Evolutionary conservation across 2,113 vertebrate genomes (phyloP).

Genomic region (Crotalus helleri): DNA sequence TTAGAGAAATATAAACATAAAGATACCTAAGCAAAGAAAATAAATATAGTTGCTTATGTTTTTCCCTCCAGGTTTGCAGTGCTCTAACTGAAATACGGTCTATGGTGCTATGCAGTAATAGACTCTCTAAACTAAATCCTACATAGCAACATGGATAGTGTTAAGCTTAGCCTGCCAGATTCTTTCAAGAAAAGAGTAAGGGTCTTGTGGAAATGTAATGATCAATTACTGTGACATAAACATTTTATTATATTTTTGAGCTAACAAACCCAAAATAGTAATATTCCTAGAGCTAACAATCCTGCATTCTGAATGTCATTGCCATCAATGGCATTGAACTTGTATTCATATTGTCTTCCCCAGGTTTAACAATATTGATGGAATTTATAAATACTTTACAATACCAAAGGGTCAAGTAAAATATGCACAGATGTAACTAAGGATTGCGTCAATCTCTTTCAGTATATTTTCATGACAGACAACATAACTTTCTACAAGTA

Average conservation of each 20-base stretch:
- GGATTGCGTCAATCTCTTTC: background rate
- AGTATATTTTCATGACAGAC: background rate
- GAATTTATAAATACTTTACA: no score
- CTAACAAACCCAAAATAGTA: background rate
- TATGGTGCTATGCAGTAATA: conserved; percentile 9
- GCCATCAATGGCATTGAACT: background rate
- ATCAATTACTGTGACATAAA: background rate
- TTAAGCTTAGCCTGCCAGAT: background rate
- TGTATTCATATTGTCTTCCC: background rate
- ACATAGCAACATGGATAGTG: background rate
- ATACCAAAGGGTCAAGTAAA: background rate
- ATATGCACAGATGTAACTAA: no score
- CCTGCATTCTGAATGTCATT: background rate
- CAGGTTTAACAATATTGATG: background rate
- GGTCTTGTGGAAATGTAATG: background rate
- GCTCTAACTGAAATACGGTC: conserved; percentile 48
- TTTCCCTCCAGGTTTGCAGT: conserved; percentile 29
- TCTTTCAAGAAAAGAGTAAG: background rate
- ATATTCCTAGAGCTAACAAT: background rate
- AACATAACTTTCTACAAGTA: background rate
- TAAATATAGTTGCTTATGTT: conserved; percentile 42
- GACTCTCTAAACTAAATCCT: background rate
- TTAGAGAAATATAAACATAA: conserved; percentile 30
- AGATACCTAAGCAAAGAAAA: conserved; percentile 42
- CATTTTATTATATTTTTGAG: background rate